Percentiles rank a stretch among this genome's conserved stretches.
Evolutionary conservation across 2,888 invertebrate species (phyloP).

Genomic region (Cylindroiulus punctatus): DNA sequence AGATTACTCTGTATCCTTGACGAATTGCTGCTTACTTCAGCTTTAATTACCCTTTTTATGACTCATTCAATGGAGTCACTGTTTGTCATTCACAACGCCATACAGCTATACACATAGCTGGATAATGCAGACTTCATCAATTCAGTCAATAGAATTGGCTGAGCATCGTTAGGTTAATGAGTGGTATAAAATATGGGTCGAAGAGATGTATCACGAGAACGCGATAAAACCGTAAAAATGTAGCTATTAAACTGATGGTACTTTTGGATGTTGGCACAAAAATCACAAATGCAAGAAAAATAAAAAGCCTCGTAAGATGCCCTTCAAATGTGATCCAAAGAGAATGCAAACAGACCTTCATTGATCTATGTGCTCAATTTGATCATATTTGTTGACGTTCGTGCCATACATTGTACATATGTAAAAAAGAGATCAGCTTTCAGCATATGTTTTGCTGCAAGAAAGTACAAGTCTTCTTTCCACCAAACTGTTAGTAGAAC

Average conservation of each 20-base stretch:
- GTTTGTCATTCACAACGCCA: neutral
- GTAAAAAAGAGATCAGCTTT: neutral
- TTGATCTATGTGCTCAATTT: slow-evolving; percentile 20
- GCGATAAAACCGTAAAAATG: neutral
- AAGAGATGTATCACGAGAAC: neutral
- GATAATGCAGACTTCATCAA: neutral
- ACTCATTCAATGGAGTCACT: neutral
- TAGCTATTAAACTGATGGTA: neutral
- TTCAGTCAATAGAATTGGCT: neutral
- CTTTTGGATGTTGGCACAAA: slow-evolving; percentile 20
- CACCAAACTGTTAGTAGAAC: neutral
- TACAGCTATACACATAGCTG: neutral
- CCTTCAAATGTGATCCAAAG: neutral
- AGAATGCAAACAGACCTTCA: neutral
- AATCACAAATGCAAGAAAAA: slow-evolving; percentile 22
- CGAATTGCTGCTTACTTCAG: neutral
- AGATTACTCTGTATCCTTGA: neutral
- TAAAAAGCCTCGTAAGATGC: neutral
- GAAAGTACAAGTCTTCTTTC: neutral
- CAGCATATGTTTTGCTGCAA: neutral
- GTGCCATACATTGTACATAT: neutral
- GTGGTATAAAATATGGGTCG: neutral
- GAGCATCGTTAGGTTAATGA: slow-evolving; percentile 7
- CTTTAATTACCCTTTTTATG: neutral
- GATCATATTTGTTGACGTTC: neutral